Base-by-base conservation (phyloP, 2,888 invertebrate species). In the Podotricha telesiphe region DNA sequence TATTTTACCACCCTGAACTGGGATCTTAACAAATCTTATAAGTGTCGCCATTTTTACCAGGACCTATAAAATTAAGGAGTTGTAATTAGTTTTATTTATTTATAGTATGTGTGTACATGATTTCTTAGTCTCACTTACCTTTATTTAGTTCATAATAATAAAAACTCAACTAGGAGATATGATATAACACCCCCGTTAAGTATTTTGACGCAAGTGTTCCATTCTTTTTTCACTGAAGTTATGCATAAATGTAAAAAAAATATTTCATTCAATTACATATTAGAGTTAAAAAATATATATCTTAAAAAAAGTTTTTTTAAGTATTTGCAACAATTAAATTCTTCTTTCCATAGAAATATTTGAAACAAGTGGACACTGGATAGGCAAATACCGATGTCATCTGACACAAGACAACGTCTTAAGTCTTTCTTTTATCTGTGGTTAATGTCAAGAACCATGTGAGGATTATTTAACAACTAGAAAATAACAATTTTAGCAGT, bases 1-100 rank as follows among this genome's bases (percentile, higher is more conserved):
- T 72, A 92, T 86, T 80, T 91, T 91, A 56, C 86, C 83, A 48
- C 87, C 84, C 68, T 90, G 89, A 59, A 78, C 77, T 19, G 89
- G 86, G 71, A 88, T 81, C 81, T 87, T 91, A 51, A 88, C 80
- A 65, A 91, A 82, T 79, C 87, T 83, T 51, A 91, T 79, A 62
- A 91, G 73, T 56, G 87, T 86, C 70, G 91, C 83, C 92, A 92
- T 92, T 69, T 74, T 45, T 42, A 37, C n/a, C 45, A 20, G 10
- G n/a, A 34, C 7, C 61, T 61, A 47, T 8, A 61, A 61, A 48
- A 28, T 20, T 47, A 11, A 6, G 13, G 10, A 20, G 13, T 40
- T 19, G 40, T 40, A 13, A 19, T 8, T 58, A 22, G n/a, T 5
- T 45, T 45, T 45, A 53, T 15, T 19, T 28, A 50, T 28, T 20